phyloP scores from a whole-genome alignment of 23 tunicate species.

The Styela plicata region DNA sequence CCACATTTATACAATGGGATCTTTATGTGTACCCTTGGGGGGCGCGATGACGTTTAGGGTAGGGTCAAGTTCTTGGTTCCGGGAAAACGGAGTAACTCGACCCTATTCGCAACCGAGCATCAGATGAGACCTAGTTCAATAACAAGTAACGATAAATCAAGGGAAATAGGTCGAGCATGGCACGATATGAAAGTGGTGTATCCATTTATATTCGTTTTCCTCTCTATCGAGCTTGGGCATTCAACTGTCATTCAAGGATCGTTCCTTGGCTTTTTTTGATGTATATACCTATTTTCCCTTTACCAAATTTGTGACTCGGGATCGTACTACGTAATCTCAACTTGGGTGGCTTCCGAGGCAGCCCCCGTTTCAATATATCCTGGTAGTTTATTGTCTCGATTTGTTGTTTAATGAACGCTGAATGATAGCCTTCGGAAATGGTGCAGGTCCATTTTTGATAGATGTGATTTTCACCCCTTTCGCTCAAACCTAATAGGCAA shows the following conservation, averaged over 20 bases:
- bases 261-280: too few species aligned
- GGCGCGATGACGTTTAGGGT: neutral
- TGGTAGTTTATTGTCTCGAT: neutral
- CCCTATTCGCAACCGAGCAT: too few species aligned
- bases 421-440: neutral
- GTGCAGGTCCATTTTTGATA: neutral
- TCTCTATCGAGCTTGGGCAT: too few species aligned
- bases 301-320: too few species aligned
- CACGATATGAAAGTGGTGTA: too few species aligned
- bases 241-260: too few species aligned
- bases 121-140: too few species aligned
- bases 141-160: too few species aligned
- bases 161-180: too few species aligned
- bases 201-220: too few species aligned
- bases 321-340: too few species aligned
- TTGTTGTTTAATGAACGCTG: neutral
- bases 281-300: too few species aligned
- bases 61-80: neutral
- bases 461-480: neutral
- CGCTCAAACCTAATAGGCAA: neutral
- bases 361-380: neutral
- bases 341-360: neutral
- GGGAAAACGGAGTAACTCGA: neutral
- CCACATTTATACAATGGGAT: neutral
- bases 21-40: neutral